Conservation (phyloP, 2,113 vertebrate species). For the Emydura subglobosa region DNA sequence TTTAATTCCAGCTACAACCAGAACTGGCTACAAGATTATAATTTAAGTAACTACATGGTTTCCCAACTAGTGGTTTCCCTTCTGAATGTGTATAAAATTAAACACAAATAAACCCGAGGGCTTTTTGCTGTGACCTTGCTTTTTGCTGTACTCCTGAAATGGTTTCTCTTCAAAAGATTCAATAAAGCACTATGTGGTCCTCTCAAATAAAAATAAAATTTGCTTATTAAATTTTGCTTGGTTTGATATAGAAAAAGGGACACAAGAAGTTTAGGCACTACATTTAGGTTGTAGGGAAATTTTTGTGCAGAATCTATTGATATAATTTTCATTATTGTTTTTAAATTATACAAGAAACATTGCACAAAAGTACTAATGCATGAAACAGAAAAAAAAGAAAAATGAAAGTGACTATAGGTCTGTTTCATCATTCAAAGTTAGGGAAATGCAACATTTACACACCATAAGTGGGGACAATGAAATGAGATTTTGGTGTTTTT, state of each 20-base stretch:
- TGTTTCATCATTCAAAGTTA: not conserved
- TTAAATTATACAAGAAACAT: not conserved
- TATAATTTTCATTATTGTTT: not conserved
- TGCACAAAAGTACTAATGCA: not conserved
- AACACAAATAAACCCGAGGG: not conserved
- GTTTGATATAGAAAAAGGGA: not conserved
- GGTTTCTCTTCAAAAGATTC: not conserved
- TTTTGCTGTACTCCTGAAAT: not conserved
- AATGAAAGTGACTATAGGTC: not conserved
- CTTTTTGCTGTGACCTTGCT: not conserved
- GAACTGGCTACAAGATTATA: not conserved
- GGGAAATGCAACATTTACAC: not conserved
- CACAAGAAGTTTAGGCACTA: not conserved
- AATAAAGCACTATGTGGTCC: not conserved
- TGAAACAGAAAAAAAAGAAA: not conserved
- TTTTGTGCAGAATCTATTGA: not conserved
- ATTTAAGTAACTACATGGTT: not conserved
- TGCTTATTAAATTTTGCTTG: not conserved
- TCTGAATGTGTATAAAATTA: not conserved
- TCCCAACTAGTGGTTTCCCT: not conserved
- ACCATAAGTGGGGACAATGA: not conserved
- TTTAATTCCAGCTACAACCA: not conserved
- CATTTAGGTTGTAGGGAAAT: not conserved
- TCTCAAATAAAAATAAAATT: fast-evolving
- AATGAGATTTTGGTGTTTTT: not conserved